A percentile compares a stretch with the other conserved stretches of the same genome.
Evolutionary conservation across 1,140 invertebrate species (phyloP).

Genomic region (Drosophila parabipectinata): DNA sequence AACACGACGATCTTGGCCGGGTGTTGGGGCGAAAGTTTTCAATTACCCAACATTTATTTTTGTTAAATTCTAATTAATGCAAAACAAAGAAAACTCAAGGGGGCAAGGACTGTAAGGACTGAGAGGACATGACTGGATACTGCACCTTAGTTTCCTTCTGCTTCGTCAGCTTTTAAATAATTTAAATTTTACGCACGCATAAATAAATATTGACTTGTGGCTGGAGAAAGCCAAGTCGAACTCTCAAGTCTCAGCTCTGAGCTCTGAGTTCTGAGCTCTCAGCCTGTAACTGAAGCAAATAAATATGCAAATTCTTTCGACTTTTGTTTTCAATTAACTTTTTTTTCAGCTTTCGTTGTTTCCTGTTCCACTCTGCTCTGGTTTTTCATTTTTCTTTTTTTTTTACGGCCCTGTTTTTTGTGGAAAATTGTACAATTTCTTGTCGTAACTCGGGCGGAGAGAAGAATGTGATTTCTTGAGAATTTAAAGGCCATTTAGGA

Average conservation of each 20-base stretch:
- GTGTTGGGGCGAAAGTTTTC: slow-evolving; percentile 66
- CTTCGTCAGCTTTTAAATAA: slow-evolving; percentile 57
- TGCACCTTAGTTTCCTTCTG: slow-evolving; percentile 45
- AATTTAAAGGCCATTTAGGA: not conserved
- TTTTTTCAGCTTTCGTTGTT: slow-evolving; percentile 41
- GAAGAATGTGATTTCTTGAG: slow-evolving; percentile 19
- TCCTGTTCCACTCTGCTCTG: slow-evolving; percentile 13
- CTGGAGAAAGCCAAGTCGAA: slow-evolving; percentile 15
- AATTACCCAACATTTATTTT: slow-evolving; percentile 78
- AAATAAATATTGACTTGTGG: slow-evolving; percentile 79
- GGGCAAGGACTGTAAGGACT: no score
- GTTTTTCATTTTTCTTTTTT: slow-evolving; percentile 4
- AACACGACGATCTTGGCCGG: not conserved
- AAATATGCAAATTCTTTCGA: slow-evolving; percentile 78
- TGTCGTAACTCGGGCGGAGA: not conserved
- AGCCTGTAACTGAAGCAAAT: slow-evolving; percentile 44
- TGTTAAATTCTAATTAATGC: slow-evolving; percentile 81
- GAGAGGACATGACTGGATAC: not conserved
- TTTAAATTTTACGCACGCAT: slow-evolving; percentile 72
- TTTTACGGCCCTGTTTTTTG: slow-evolving; percentile 4
- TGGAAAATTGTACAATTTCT: slow-evolving; percentile 2
- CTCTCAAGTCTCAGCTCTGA: slow-evolving; percentile 24
- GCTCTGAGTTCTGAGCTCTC: slow-evolving; percentile 11
- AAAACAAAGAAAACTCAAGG: slow-evolving; percentile 12
- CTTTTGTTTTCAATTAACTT: slow-evolving; percentile 81